A percentile compares a stretch with the other conserved stretches of the same genome.
phyloP scores from a whole-genome alignment of 2,797 vertebrate species.

The Enteromius unitaeniatus region DNA sequence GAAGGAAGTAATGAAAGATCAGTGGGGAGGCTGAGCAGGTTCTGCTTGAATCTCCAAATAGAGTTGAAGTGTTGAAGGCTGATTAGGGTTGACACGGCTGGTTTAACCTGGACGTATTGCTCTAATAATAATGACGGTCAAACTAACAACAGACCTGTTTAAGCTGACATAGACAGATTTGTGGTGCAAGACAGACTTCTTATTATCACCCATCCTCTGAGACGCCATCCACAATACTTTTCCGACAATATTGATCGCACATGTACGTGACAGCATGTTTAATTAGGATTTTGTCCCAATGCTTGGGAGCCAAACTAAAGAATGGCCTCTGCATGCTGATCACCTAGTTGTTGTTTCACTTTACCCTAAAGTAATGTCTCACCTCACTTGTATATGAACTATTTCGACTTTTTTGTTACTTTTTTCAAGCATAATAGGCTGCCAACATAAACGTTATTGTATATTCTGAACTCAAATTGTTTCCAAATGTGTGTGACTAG shows the following conservation, averaged over 20 bases:
- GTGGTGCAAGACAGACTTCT: too few relatives aligned
- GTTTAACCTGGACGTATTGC: not conserved
- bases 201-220: not conserved
- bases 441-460: not conserved
- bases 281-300: not conserved
- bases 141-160: conserved; percentile 19
- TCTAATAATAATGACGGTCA: conserved; percentile 22
- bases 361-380: not conserved
- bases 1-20: conserved; percentile 7
- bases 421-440: not conserved
- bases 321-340: conserved; percentile 2
- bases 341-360: not conserved
- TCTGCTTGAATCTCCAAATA: not conserved
- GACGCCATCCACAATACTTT: not conserved
- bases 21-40: not conserved
- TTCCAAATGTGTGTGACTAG: not conserved
- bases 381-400: not conserved
- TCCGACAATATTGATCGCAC: not conserved
- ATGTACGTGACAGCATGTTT: not conserved
- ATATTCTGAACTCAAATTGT: not conserved
- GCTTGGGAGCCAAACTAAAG: not conserved
- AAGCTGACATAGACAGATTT: not conserved
- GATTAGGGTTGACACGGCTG: conserved; percentile 14
- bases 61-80: not conserved
- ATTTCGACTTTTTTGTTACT: too few relatives aligned